Percentiles rank a stretch among this genome's conserved stretches.
These are phyloP conservation scores for Neolamprologus longior DNA, from an alignment of 2,113 vertebrate species.

Conservation along the genomic window DNA sequence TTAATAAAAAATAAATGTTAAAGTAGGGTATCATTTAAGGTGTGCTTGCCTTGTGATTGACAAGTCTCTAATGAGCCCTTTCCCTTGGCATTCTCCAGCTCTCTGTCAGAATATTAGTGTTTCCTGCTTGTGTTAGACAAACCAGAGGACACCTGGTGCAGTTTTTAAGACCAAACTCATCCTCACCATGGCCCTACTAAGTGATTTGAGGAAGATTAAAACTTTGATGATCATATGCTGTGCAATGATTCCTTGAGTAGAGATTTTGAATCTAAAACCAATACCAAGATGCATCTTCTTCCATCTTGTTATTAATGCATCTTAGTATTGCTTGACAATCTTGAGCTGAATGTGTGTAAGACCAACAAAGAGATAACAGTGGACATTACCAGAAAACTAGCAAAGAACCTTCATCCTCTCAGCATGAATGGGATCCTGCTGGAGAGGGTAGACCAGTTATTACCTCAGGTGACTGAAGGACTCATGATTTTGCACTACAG, in stretches of 20 bases:
- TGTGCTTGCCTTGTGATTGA: neutral
- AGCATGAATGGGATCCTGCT: neutral
- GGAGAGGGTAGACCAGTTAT: neutral
- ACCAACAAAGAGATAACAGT: neutral
- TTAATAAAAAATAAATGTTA: neutral
- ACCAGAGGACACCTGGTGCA: neutral
- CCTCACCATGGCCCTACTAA: neutral
- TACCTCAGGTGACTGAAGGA: neutral
- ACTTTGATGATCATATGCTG: neutral
- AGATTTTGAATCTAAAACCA: neutral
- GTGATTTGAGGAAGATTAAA: neutral
- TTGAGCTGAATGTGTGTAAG: neutral
- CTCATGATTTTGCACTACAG: neutral
- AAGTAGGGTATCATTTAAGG: neutral
- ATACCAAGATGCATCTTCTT: neutral
- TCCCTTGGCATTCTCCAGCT: neutral
- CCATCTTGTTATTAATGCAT: neutral
- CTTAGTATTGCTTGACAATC: neutral
- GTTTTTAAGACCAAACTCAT: neutral
- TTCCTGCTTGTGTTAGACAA: neutral
- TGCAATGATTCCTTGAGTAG: neutral
- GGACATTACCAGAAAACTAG: neutral
- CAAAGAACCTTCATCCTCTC: neutral
- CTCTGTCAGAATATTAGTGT: neutral
- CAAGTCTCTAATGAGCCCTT: neutral